A percentile compares a stretch with the other conserved stretches of the same genome.
phyloP scores from a whole-genome alignment of 2,113 vertebrate genomes.

The Hemiscyllium ocellatum region DNA sequence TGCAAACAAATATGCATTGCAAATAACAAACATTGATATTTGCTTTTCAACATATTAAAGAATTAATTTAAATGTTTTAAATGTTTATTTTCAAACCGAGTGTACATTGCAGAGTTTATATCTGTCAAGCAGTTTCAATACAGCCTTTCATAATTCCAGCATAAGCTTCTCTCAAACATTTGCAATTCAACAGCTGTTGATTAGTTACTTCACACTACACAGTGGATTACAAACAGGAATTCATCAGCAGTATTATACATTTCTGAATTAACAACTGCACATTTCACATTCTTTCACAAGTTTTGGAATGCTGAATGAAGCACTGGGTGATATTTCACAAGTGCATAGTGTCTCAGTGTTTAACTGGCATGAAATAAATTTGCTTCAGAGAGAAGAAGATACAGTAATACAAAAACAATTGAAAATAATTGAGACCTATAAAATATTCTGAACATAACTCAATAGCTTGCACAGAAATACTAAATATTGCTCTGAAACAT shows the following conservation, averaged over 20 bases:
- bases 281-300: slow-evolving; percentile 20
- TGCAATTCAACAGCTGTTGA: background rate
- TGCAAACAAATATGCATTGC: background rate
- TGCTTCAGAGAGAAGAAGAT: background rate
- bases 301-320: background rate
- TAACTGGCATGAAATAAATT: background rate
- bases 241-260: background rate
- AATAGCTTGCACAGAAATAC: background rate
- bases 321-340: background rate
- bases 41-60: background rate
- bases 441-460: background rate
- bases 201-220: background rate
- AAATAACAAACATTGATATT: background rate
- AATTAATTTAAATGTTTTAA: background rate
- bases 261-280: background rate
- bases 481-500: background rate
- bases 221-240: background rate
- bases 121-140: background rate
- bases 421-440: background rate
- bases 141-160: background rate
- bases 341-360: background rate
- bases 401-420: background rate
- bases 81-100: background rate
- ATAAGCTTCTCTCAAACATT: background rate
- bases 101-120: background rate